phyloP scores from a whole-genome alignment of 2,888 invertebrate species.

The Minunthozetes semirufus region DNA sequence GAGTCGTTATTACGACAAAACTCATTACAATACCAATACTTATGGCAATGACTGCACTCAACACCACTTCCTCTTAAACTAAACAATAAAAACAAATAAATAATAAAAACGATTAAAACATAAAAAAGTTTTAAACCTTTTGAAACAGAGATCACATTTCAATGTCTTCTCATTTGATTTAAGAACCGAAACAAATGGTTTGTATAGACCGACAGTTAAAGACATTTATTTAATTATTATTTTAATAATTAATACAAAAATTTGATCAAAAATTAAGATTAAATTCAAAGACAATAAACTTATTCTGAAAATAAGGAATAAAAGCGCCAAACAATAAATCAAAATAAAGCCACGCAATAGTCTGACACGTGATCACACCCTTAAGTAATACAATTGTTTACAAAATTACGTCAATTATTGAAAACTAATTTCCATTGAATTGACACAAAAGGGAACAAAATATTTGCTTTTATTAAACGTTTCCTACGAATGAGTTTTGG shows the following conservation, averaged over 20 bases:
- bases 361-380: not conserved
- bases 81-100: not conserved
- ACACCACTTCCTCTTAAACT: not conserved
- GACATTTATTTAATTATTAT: no score
- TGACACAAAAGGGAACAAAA: not conserved
- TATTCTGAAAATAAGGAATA: no score
- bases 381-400: not conserved
- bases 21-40: slow-evolving; percentile 4
- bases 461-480: not conserved
- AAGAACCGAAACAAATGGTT: not conserved
- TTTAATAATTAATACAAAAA: no score
- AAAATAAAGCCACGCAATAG: no score
- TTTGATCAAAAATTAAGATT: no score
- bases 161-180: not conserved
- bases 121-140: not conserved
- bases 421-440: not conserved
- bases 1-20: not conserved
- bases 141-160: not conserved
- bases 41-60: not conserved
- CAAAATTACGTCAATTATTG: not conserved
- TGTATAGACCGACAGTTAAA: not conserved
- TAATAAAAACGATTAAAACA: no score
- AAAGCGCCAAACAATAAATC: not conserved
- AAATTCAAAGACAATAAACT: not conserved
- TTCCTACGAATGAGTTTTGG: no score